Conservation (phyloP, 2,797 vertebrate genomes). For the Eulemur rubriventer region DNA sequence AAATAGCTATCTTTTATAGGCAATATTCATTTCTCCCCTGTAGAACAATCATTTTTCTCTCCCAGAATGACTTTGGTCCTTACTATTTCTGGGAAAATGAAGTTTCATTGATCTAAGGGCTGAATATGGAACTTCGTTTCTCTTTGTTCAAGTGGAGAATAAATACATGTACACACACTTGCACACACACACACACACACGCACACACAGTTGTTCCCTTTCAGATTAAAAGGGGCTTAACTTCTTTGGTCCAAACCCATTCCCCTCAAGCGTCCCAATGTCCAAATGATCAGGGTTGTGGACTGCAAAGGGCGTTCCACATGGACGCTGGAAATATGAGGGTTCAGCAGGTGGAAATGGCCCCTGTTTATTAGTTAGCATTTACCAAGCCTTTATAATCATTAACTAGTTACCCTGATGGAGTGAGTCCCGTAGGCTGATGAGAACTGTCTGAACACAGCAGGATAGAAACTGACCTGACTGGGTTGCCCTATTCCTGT, state of each 20-base stretch:
- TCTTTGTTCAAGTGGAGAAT: slow-evolving; percentile 26
- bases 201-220: neutral
- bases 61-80: slow-evolving; percentile 20
- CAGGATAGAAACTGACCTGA: slow-evolving; percentile 15
- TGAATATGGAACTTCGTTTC: neutral
- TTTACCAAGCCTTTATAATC: slow-evolving; percentile 59
- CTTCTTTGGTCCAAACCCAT: slow-evolving; percentile 11
- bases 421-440: neutral
- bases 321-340: slow-evolving; percentile 24
- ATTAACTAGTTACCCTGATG: slow-evolving; percentile 52
- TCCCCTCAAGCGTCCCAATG: neutral
- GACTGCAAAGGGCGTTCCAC: slow-evolving; percentile 42
- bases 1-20: neutral
- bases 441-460: neutral
- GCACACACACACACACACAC: neutral
- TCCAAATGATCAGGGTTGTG: slow-evolving; percentile 39
- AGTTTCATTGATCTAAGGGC: neutral
- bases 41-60: slow-evolving; percentile 11
- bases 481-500: neutral
- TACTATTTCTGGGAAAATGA: neutral
- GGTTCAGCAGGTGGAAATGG: neutral
- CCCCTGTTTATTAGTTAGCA: slow-evolving; percentile 49
- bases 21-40: slow-evolving; percentile 26
- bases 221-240: slow-evolving; percentile 25
- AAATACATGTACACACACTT: too few relatives aligned